A percentile compares a stretch with the other conserved stretches of the same genome.
Evolutionary conservation across 2,113 vertebrate genomes (phyloP).

Genomic region (Hemibagrus wyckioides): DNA sequence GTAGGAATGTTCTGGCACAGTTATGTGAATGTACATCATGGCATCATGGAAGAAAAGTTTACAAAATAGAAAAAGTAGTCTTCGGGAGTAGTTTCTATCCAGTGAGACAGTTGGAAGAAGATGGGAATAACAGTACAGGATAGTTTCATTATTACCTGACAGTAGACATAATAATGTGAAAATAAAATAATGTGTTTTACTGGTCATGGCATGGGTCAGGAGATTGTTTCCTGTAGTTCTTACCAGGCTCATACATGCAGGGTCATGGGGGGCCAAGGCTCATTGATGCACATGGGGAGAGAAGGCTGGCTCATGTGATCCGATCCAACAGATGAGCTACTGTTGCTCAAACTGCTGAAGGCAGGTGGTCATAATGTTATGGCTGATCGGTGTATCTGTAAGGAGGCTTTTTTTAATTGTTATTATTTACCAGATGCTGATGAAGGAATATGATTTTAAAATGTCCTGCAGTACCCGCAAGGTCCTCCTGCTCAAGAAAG

Average conservation of each 20-base stretch:
- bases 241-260: not conserved
- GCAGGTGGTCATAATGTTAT: too few relatives aligned
- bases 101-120: conserved; percentile 24
- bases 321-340: too few relatives aligned
- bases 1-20: not conserved
- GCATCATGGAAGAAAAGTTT: not conserved
- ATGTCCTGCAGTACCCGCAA: too few relatives aligned
- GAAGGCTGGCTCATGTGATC: too few relatives aligned
- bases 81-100: not conserved
- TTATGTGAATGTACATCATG: not conserved
- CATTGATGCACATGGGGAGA: too few relatives aligned
- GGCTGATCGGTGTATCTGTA: too few relatives aligned
- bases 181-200: not conserved
- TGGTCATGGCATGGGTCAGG: not conserved
- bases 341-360: too few relatives aligned
- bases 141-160: not conserved
- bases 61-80: conserved; percentile 34
- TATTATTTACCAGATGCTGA: too few relatives aligned
- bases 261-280: too few relatives aligned
- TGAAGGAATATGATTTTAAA: too few relatives aligned
- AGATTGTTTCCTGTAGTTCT: not conserved
- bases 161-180: not conserved
- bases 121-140: not conserved
- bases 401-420: too few relatives aligned
- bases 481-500: too few relatives aligned